Percentiles rank a stretch among this genome's conserved stretches.
Evolutionary conservation across 2,888 invertebrate species (phyloP).

Genomic region (Archaeoteleia sp.): DNA sequence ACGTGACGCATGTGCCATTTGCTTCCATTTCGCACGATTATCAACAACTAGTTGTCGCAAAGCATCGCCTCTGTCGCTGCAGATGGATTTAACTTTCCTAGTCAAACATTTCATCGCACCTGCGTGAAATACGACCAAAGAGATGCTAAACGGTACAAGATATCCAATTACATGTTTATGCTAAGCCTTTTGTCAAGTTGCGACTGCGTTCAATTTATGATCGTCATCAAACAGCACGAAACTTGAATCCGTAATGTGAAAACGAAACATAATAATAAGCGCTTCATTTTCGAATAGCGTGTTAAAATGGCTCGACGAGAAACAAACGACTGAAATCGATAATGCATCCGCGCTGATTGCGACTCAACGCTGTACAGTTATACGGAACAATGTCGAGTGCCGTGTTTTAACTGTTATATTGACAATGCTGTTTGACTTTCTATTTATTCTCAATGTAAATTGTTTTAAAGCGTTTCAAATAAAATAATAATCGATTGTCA

Average conservation of each 20-base stretch:
- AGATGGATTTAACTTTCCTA: conserved; percentile 46
- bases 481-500: conserved; percentile 48
- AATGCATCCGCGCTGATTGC: conserved; percentile 52
- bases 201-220: conserved; percentile 46
- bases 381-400: conserved; percentile 52
- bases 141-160: conserved; percentile 48
- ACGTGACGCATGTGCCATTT: conserved; percentile 20
- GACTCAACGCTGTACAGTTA: conserved; percentile 49
- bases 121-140: conserved; percentile 52
- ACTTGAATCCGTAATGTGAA: conserved; percentile 53
- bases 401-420: conserved; percentile 50
- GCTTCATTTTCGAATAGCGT: conserved; percentile 49
- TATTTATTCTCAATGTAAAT: conserved; percentile 51
- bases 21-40: no score
- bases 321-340: conserved; percentile 53
- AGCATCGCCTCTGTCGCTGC: conserved; percentile 5
- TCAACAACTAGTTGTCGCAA: background rate
- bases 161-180: conserved; percentile 50
- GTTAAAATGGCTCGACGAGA: conserved; percentile 49
- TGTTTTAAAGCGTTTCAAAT: conserved; percentile 43
- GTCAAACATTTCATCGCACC: conserved; percentile 50
- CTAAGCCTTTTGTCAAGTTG: conserved; percentile 50
- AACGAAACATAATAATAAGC: conserved; percentile 51
- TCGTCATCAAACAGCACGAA: conserved; percentile 51
- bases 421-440: conserved; percentile 49